Percentiles rank a stretch among this genome's conserved stretches.
These are phyloP conservation scores for Prolemur simus DNA, from an alignment of 2,113 vertebrate species.

Conservation along the genomic window DNA sequence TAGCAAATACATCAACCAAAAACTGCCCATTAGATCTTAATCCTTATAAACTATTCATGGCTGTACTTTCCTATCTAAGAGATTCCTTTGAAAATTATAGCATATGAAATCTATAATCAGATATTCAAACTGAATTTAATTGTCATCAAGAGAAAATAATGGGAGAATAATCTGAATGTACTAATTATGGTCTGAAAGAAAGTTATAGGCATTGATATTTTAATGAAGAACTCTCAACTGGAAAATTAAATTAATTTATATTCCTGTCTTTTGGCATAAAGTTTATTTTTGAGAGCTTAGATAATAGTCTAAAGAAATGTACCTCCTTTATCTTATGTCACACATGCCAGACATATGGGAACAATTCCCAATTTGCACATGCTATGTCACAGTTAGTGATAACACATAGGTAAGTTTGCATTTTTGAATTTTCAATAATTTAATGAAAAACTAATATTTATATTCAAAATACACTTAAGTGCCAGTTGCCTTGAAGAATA, in stretches of 20 bases:
- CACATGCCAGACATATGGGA: neutral
- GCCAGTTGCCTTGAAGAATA: neutral
- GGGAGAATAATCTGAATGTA: neutral
- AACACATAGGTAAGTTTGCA: neutral
- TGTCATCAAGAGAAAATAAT: neutral
- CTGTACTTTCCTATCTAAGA: neutral
- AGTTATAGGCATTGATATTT: neutral
- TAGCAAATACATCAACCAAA: neutral
- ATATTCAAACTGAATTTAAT: neutral
- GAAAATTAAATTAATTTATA: neutral
- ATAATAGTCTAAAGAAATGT: neutral
- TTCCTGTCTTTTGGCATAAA: neutral
- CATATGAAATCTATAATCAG: neutral
- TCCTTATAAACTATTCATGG: neutral
- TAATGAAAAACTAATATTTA: neutral
- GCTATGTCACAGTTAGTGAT: neutral
- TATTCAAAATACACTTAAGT: neutral
- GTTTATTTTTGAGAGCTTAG: neutral
- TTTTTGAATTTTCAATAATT: slow-evolving; percentile 4
- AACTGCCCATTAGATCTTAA: neutral
- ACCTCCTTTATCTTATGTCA: neutral
- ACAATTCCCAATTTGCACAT: neutral
- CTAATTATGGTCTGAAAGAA: neutral
- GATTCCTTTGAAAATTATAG: neutral
- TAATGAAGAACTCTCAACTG: neutral